Percentiles rank a stretch among this genome's conserved stretches.
Conservation (phyloP, 2,113 vertebrate species). For the Chamaea fasciata region DNA sequence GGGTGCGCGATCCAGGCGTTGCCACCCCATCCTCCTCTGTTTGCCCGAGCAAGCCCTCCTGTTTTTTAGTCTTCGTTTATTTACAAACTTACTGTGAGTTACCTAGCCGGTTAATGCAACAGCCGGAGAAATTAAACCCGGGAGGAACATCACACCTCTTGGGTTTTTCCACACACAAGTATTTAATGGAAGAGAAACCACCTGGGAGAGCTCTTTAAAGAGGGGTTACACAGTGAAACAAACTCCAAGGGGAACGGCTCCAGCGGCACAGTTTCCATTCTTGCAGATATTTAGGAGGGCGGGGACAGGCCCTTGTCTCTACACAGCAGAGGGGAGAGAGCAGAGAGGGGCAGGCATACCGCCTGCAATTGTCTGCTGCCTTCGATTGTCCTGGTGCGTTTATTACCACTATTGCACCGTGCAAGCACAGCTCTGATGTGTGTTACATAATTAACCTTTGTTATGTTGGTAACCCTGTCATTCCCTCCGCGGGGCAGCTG, state of each 20-base stretch:
- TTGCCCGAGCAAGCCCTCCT: background rate
- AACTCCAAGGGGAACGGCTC: background rate
- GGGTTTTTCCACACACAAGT: background rate
- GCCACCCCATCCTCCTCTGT: background rate
- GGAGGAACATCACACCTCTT: background rate
- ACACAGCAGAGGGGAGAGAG: rapidly evolving
- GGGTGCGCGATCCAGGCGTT: background rate
- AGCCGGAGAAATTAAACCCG: background rate
- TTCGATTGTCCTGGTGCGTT: background rate
- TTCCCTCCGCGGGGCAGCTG: background rate
- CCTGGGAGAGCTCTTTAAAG: background rate
- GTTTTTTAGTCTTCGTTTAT: background rate
- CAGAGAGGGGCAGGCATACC: too few species aligned
- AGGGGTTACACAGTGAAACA: background rate
- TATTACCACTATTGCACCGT: background rate
- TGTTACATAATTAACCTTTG: background rate
- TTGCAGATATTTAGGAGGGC: background rate
- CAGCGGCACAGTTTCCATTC: rapidly evolving
- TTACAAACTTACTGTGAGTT: background rate
- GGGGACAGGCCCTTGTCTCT: background rate
- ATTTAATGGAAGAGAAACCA: background rate
- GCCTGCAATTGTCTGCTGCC: background rate
- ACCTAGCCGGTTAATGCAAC: background rate
- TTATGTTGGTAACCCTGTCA: background rate
- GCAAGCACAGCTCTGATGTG: background rate